A percentile compares a stretch with the other conserved stretches of the same genome.
Conservation (phyloP, 2,888 invertebrate species). For the Eremobia ochroleuca region DNA sequence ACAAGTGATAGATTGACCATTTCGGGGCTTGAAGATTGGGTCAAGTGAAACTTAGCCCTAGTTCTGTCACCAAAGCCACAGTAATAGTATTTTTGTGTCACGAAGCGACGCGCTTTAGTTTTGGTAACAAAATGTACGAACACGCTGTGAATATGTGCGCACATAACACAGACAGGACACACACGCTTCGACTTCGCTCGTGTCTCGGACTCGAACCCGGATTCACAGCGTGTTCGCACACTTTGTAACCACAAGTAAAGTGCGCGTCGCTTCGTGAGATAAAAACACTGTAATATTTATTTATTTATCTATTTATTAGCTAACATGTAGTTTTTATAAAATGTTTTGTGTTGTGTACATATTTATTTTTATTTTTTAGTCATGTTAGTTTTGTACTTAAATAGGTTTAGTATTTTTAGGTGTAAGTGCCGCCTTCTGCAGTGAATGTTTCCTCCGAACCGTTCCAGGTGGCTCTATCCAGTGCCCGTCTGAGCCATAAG, state of each 20-base stretch:
- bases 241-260: background rate
- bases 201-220: background rate
- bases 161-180: background rate
- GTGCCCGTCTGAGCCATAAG: background rate
- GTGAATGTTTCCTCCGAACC: background rate
- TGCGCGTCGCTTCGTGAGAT: background rate
- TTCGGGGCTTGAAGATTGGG: constrained; percentile 2
- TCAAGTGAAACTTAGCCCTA: constrained; percentile 24
- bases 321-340: background rate
- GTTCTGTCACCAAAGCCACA: background rate
- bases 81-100: background rate
- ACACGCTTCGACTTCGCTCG: background rate
- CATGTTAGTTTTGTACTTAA: background rate
- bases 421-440: no score
- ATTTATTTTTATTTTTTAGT: background rate
- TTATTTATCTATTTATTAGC: background rate
- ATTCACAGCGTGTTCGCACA: background rate
- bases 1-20: constrained; percentile 22
- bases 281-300: background rate
- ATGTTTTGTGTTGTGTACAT: background rate
- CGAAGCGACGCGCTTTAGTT: background rate
- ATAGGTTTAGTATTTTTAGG: background rate
- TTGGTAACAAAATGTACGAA: background rate
- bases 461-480: no score
- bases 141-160: background rate